A percentile compares a stretch with the other conserved stretches of the same genome.
phyloP scores from a whole-genome alignment of 2,888 invertebrate species.

The Lordiphosa fenestrarum region DNA sequence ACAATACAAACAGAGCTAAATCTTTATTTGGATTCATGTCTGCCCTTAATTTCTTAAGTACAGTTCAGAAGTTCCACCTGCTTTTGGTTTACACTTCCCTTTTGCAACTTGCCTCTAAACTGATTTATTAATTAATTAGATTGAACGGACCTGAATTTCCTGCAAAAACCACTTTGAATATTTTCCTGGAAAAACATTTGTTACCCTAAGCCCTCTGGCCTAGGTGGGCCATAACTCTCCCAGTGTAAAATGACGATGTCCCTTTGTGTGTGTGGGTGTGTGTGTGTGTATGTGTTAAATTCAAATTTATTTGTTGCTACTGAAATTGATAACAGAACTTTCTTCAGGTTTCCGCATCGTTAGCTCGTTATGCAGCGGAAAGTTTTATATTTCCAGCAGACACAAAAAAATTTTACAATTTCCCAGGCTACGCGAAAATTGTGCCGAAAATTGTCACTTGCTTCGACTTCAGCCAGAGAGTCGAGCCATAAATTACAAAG shows the following conservation, averaged over 20 bases:
- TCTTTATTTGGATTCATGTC: too few species aligned
- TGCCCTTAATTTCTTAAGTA: too few species aligned
- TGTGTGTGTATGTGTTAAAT: conserved; percentile 66
- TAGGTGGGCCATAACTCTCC: conserved; percentile 20
- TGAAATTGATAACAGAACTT: conserved; percentile 80
- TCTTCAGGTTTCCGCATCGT: conserved; percentile 80
- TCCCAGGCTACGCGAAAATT: conserved; percentile 52
- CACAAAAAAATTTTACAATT: conserved; percentile 50
- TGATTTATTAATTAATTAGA: too few species aligned
- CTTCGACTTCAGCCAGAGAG: conserved; percentile 38
- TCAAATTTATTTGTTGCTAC: conserved; percentile 79
- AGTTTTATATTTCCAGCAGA: conserved; percentile 77
- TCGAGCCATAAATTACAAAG: conserved; percentile 77
- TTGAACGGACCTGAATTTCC: background rate
- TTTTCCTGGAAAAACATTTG: background rate
- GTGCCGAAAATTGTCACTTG: conserved; percentile 66
- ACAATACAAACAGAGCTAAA: too few species aligned
- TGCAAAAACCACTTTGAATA: background rate
- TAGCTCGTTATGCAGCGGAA: conserved; percentile 78
- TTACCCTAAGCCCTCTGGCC: conserved; percentile 11
- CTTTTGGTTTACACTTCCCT: too few species aligned
- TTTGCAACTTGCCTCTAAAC: too few species aligned
- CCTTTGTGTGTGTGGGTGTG: conserved; percentile 18
- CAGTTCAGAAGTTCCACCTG: too few species aligned
- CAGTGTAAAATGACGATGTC: conserved; percentile 7